Base-by-base conservation (phyloP, 2,113 vertebrate genomes). In the Psammodynastes pulverulentus region DNA sequence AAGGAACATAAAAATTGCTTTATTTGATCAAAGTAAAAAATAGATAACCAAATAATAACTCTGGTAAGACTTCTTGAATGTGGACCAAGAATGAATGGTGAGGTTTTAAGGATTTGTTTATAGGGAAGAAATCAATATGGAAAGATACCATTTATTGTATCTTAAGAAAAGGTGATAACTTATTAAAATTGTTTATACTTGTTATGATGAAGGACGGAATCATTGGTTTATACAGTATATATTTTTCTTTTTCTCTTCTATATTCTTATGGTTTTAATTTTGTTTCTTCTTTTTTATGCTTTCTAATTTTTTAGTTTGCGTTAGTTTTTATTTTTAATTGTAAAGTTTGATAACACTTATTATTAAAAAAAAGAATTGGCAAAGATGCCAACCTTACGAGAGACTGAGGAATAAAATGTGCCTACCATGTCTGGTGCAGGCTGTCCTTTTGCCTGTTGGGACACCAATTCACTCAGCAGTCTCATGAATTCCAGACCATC, bases 401-500 rank as follows among this genome's bases (percentile, higher is more conserved):
- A 49, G 23, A 29, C 45, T 39, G 7, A 0, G 26, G 24, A 29
- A 9, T 9, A 12, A 8, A 52, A 5, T 0, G 4, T 2, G 87
- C 97, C 95, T 92, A 98, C 98, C 94, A 0, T 49, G 1, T 98
- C 95, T 3, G 95, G 95, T n/a, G 92, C 56, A 0, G 94, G 96
- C 56, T 1, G 52, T 43, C 29, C 92, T 72, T 94, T 94, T 5
- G 93, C 91, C 58, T 93, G 94, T 94, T 96, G 93, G 43, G 95
- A 94, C 93, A 97, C 97, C 86, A 97, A 97, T 0, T 97, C 96
- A 0, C 96, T 96, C 34, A 99, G 93, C 10, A 99, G 95, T 94
- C 97, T 98, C 98, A 99, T 96, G 94, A 99, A 96, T 95, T 99
- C 98, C 93, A 99, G 96, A 26, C 99, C 98, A 1, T 99, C 98